Base-by-base conservation (phyloP, 2,797 vertebrate species). In the Sardinella longiceps region DNA sequence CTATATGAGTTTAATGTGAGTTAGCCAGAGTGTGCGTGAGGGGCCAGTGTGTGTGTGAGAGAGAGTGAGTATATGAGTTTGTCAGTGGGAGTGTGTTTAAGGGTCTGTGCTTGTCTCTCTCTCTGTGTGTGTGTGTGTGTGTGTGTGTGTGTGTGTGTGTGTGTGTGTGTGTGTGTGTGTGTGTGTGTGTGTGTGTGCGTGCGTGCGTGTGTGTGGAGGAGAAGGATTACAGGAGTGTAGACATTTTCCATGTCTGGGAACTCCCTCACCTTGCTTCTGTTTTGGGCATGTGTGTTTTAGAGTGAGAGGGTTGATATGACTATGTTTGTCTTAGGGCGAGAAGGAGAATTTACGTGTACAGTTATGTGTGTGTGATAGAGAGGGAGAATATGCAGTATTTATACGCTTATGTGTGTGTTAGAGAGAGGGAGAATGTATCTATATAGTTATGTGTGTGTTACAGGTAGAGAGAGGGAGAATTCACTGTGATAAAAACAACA, bases 1-100 rank as follows among this genome's bases (percentile, higher is more conserved):
- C n/a, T n/a, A 14, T 70, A 12, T 37, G 30, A 15, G 63, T 37
- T 30, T 70, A 43, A 43, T 43, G 43, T 43, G 43, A 43, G 43
- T 43, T 7, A 43, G 43, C 7, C 4, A 43, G 50, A 77, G 83
- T 84, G 63, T 84, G 70, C 80, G 81, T 84, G 82, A 7, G 43
- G 43, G 82, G 66, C 83, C 45, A 39, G 63, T 66, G 60, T 23
- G 25, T 66, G 58, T 60, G 58, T 25, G 58, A 25, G 58, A 9
- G 58, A 25, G 58, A 11, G 58, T 63, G 58, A 28, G 58, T 28
- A 11, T 63, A 28, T 3, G 25, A 28, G 25, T 28, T 28, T 28
- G 1, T 12, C 10, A 28, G 58, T 63, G 25, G 14, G 58, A 12
- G 43, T 3, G 43, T 43, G 43, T 43, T 1, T 60, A 9, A 10